Conservation (phyloP, 2,888 invertebrate species). For the Argyra leucocephala region DNA sequence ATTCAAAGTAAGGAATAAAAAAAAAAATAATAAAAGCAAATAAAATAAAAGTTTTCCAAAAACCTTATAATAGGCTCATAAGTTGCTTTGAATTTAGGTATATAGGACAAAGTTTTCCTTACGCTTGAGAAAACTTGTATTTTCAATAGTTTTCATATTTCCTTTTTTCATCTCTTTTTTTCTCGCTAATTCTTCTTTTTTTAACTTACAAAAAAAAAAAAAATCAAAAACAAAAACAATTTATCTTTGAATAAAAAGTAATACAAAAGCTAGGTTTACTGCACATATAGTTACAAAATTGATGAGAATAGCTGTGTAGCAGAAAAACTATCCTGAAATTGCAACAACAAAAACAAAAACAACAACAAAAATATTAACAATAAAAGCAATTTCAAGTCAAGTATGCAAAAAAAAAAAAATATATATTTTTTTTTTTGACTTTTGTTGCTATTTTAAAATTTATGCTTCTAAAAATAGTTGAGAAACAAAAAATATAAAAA, state of each 20-base stretch:
- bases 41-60: not conserved
- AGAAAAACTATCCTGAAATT: no score
- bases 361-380: not conserved
- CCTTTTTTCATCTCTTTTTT: not conserved
- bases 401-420: not conserved
- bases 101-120: not conserved
- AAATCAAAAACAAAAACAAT: no score
- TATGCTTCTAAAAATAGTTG: no score
- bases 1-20: not conserved
- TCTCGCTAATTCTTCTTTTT: not conserved
- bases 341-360: no score
- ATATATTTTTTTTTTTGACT: no score
- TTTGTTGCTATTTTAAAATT: no score
- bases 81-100: conserved; percentile 1
- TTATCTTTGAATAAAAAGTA: no score
- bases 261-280: no score
- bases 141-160: not conserved
- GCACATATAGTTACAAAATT: no score
- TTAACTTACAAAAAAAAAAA: not conserved
- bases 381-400: not conserved
- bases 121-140: not conserved
- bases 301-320: no score
- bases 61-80: conserved; percentile 1
- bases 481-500: no score
- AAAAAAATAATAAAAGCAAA: not conserved